Percentiles rank a stretch among this genome's conserved stretches.
These are phyloP conservation scores for Apocrypta bakeri DNA, from an alignment of 1,140 invertebrate genomes.

Conservation along the genomic window DNA sequence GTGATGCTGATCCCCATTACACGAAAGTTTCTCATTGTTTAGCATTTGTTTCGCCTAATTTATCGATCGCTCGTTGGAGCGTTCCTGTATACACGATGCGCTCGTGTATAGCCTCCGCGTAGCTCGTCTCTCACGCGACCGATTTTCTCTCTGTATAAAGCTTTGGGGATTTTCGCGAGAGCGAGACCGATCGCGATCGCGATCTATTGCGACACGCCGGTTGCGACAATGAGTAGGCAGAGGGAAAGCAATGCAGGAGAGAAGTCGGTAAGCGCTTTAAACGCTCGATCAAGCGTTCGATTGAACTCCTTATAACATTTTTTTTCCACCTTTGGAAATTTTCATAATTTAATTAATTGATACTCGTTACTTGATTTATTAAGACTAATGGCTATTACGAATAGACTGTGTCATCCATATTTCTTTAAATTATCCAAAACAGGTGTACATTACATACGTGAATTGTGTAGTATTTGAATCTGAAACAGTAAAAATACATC, in stretches of 20 bases:
- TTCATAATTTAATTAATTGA: neutral
- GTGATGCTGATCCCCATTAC: neutral
- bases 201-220: neutral
- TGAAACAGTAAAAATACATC: too few species aligned
- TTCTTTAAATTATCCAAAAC: too few species aligned
- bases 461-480: too few species aligned
- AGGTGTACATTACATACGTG: too few species aligned
- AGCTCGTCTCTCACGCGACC: neutral
- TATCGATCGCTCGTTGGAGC: neutral
- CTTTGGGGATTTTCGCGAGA: neutral
- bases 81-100: neutral
- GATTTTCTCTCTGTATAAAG: neutral
- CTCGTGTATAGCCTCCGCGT: neutral
- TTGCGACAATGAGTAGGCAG: neutral
- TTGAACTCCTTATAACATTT: neutral
- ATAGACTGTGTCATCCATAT: too few species aligned
- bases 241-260: neutral
- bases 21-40: too few species aligned
- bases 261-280: neutral
- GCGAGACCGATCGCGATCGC: neutral
- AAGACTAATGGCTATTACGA: too few species aligned
- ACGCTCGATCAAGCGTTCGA: neutral
- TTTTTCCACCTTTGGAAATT: neutral
- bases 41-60: neutral
- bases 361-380: too few species aligned